These are phyloP conservation scores for Acleris sparsana DNA, from an alignment of 2,888 invertebrate genomes.

Conservation along the genomic window DNA sequence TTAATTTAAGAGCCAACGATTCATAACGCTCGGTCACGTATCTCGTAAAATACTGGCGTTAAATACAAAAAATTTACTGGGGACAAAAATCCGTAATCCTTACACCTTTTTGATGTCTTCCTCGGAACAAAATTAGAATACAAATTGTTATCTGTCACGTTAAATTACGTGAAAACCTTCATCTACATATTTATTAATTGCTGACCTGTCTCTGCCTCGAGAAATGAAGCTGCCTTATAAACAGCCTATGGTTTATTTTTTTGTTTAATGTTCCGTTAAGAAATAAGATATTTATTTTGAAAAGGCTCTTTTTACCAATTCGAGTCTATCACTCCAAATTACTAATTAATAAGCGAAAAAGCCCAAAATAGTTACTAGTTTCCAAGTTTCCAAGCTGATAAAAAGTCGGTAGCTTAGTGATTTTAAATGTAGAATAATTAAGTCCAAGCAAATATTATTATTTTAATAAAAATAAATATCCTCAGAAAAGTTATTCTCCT, in stretches of 20 bases:
- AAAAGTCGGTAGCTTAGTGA: no score
- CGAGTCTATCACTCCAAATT: no score
- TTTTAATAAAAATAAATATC: no score
- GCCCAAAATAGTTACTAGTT: no score
- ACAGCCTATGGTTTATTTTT: constrained; percentile 9
- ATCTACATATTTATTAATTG: constrained; percentile 75
- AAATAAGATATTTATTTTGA: no score
- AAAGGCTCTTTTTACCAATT: no score
- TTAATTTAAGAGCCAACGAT: not conserved
- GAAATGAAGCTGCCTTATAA: constrained; percentile 11
- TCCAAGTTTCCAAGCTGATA: no score
- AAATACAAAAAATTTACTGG: constrained; percentile 24
- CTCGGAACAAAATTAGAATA: constrained; percentile 62
- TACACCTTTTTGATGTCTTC: constrained; percentile 39
- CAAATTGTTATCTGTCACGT: constrained; percentile 67
- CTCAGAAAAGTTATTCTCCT: no score
- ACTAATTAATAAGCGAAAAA: no score
- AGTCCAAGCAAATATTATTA: no score
- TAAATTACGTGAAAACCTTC: constrained; percentile 69
- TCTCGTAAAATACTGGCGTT: not conserved
- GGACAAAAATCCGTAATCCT: constrained; percentile 33
- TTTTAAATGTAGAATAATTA: no score
- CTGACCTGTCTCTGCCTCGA: constrained; percentile 46
- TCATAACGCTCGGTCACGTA: not conserved
- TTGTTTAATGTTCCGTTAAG: not conserved